These are phyloP conservation scores for Callopanchax toddi DNA, from an alignment of 2,113 vertebrate species.

Conservation along the genomic window DNA sequence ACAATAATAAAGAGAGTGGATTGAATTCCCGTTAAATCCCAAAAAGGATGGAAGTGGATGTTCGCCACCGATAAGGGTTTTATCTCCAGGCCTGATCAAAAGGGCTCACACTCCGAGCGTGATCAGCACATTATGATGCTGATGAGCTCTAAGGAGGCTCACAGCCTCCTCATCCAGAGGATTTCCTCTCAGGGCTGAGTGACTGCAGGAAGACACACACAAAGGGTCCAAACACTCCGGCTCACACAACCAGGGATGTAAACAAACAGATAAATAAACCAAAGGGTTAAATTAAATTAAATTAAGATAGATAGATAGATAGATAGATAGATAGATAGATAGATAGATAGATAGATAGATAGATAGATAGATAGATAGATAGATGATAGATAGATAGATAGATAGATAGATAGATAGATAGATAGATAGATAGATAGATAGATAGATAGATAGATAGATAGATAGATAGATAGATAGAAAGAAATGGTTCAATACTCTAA, in stretches of 20 bases:
- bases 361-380: too few species aligned
- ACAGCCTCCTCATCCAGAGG: constrained; percentile 38
- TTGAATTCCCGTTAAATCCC: constrained; percentile 78
- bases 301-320: constrained; percentile 1
- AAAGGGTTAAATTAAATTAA: too few species aligned
- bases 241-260: too few species aligned
- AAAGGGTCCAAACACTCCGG: too few species aligned
- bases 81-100: constrained; percentile 77
- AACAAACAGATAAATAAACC: too few species aligned
- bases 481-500: constrained; percentile 12
- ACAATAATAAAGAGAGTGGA: constrained; percentile 44
- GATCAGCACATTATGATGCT: constrained; percentile 76
- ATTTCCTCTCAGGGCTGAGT: constrained; percentile 18
- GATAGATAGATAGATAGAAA: too few species aligned
- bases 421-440: too few species aligned
- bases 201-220: too few species aligned
- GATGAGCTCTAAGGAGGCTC: constrained; percentile 74
- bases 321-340: background rate
- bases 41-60: constrained; percentile 76
- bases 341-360: too few species aligned
- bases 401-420: too few species aligned
- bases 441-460: too few species aligned
- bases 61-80: constrained; percentile 75
- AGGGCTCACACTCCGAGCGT: constrained; percentile 72
- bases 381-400: too few species aligned